These are phyloP conservation scores for Xenopus borealis DNA, from an alignment of 2,113 vertebrate genomes.

Conservation along the genomic window DNA sequence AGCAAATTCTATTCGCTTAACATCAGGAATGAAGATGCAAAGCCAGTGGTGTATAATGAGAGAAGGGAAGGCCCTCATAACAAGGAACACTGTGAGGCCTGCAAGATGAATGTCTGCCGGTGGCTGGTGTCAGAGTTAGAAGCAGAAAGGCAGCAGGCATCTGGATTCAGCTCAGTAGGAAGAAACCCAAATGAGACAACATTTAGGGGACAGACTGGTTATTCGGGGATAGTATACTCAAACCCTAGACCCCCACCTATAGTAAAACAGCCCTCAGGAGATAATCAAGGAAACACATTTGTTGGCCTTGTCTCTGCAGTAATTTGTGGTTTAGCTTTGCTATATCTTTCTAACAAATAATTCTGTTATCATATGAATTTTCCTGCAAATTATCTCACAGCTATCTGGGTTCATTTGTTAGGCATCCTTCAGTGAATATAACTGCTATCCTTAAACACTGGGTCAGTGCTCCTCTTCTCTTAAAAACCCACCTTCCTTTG, in stretches of 20 bases:
- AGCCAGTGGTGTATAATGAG: background rate
- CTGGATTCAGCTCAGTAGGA: background rate
- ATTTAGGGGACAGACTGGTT: background rate
- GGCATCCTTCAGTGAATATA: no score
- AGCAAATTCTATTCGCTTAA: slow-evolving; percentile 60
- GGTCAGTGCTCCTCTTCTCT: no score
- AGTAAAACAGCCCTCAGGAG: no score
- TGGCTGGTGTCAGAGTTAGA: background rate
- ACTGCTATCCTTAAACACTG: no score
- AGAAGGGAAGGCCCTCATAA: slow-evolving; percentile 62
- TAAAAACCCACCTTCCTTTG: no score
- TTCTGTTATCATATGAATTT: no score
- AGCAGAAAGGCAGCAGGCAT: background rate
- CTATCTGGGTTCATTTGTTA: no score
- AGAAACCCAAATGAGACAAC: background rate
- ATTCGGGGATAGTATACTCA: background rate
- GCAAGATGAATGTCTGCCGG: slow-evolving; percentile 54
- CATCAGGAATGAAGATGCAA: background rate
- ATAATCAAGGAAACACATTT: background rate
- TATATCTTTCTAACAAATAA: background rate
- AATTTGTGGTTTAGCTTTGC: background rate
- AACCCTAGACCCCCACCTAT: no score
- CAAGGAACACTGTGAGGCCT: slow-evolving; percentile 65
- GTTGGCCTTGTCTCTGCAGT: background rate
- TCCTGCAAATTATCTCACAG: no score